Conservation (phyloP, 64 coral and sea anemone species). For the Actinia tenebrosa region DNA sequence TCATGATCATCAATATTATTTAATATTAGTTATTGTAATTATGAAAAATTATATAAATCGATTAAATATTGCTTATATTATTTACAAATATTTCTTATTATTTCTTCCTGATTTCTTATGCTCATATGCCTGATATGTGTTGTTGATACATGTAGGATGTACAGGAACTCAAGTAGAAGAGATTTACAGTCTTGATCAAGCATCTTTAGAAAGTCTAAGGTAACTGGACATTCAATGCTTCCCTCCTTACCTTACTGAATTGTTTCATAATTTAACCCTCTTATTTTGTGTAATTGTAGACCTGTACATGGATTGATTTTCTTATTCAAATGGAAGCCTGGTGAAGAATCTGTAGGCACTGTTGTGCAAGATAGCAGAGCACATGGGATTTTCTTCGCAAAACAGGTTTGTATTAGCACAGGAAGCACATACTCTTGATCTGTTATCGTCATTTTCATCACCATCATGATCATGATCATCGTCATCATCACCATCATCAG, state of each 20-base stretch:
- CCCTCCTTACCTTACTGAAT: too few relatives aligned
- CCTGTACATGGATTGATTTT: slow-evolving; percentile 98
- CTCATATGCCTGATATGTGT: too few relatives aligned
- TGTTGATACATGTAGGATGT: slow-evolving; percentile 48
- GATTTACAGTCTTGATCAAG: slow-evolving; percentile 94
- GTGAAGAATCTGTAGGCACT: slow-evolving; percentile 87
- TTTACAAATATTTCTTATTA: too few relatives aligned
- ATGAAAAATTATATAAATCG: too few relatives aligned
- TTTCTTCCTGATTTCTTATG: too few relatives aligned
- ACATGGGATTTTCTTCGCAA: slow-evolving; percentile 37
- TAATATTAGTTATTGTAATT: too few relatives aligned
- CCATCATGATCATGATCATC: too few relatives aligned
- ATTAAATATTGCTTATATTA: too few relatives aligned
- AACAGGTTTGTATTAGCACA: slow-evolving; percentile 2
- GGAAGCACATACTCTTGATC: background rate
- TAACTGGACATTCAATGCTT: background rate
- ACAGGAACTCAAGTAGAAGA: slow-evolving; percentile 93
- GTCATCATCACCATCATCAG: too few relatives aligned
- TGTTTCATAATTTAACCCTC: too few relatives aligned
- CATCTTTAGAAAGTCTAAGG: slow-evolving; percentile 86
- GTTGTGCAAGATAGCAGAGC: slow-evolving; percentile 91
- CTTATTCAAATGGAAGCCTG: slow-evolving; percentile 95
- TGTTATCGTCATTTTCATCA: background rate
- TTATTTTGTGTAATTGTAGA: slow-evolving; percentile 20
- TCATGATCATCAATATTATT: too few relatives aligned